These are phyloP conservation scores for Megaleporinus macrocephalus DNA, from an alignment of 2,113 vertebrate genomes.

Conservation along the genomic window DNA sequence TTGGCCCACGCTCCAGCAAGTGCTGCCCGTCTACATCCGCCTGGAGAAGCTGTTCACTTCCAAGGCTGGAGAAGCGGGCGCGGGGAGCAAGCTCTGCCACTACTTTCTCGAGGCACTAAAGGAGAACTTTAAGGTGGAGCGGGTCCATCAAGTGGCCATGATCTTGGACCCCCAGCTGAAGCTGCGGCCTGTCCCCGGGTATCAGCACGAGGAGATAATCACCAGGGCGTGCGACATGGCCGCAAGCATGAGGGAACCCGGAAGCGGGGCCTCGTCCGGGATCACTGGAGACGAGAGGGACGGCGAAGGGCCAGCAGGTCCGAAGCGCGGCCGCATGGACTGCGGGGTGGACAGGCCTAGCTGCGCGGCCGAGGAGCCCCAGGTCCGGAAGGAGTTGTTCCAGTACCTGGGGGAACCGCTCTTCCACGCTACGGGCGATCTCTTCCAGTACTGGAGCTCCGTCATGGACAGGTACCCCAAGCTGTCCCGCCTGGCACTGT, in stretches of 20 bases:
- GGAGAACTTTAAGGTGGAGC: conserved; percentile 98
- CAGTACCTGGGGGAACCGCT: conserved; percentile 80
- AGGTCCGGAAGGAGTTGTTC: conserved; percentile 87
- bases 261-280: conserved; percentile 71
- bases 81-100: conserved; percentile 96
- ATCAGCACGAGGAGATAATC: conserved; percentile 98
- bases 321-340: conserved; percentile 86
- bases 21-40: conserved; percentile 93
- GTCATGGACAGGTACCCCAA: conserved; percentile 93
- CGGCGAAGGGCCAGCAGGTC: conserved; percentile 75
- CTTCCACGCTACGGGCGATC: conserved; percentile 84
- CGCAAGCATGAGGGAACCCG: conserved; percentile 83
- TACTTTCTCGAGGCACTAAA: conserved; percentile 97
- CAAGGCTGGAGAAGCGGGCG: conserved; percentile 93
- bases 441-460: conserved; percentile 97
- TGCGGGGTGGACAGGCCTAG: conserved; percentile 46
- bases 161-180: conserved; percentile 97
- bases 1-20: conserved; percentile 93
- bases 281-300: conserved; percentile 87
- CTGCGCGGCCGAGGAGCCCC: conserved; percentile 75
- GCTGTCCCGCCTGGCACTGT: conserved; percentile 93
- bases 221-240: conserved; percentile 93
- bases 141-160: conserved; percentile 97
- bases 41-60: conserved; percentile 99
- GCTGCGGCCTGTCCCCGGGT: conserved; percentile 89